These are phyloP conservation scores for Tetraodon nigroviridis DNA, from an alignment of 2,113 vertebrate species.

Conservation along the genomic window DNA sequence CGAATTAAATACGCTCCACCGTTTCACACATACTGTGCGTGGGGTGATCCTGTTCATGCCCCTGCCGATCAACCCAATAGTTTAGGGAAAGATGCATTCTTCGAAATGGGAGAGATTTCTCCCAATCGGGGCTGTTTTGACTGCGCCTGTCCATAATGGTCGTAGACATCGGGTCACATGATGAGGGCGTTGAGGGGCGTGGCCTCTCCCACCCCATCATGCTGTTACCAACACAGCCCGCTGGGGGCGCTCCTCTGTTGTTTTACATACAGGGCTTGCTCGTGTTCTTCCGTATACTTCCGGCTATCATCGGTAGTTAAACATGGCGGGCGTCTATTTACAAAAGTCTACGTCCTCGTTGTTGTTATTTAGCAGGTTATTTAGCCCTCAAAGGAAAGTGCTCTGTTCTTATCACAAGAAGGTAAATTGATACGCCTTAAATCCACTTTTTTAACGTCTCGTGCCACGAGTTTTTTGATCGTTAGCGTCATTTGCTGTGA, in stretches of 20 bases:
- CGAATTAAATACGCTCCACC: no score
- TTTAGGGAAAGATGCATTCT: no score
- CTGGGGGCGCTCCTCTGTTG: constrained; percentile 18
- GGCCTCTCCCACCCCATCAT: neutral
- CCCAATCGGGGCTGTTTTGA: no score
- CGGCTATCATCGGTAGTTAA: neutral
- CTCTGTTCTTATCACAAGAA: constrained; percentile 69
- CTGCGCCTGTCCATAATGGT: no score
- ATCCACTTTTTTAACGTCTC: neutral
- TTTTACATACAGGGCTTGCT: constrained; percentile 19
- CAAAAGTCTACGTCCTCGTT: constrained; percentile 47
- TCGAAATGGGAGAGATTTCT: no score
- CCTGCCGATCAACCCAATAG: no score
- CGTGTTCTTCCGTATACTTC: constrained; percentile 26
- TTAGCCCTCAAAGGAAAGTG: constrained; percentile 26
- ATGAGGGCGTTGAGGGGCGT: constrained; percentile 14
- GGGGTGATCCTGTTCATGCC: no score
- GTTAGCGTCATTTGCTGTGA: neutral
- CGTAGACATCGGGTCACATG: neutral
- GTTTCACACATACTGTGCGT: no score
- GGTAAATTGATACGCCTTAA: constrained; percentile 33
- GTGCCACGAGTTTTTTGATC: neutral
- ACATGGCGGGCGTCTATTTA: constrained; percentile 59
- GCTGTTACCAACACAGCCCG: neutral
- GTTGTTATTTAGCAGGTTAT: constrained; percentile 41